Evolutionary conservation across 2,797 vertebrate species (phyloP), one percentile per base, ranked within the genome.

Genomic region (Sebastes vulpes): DNA sequence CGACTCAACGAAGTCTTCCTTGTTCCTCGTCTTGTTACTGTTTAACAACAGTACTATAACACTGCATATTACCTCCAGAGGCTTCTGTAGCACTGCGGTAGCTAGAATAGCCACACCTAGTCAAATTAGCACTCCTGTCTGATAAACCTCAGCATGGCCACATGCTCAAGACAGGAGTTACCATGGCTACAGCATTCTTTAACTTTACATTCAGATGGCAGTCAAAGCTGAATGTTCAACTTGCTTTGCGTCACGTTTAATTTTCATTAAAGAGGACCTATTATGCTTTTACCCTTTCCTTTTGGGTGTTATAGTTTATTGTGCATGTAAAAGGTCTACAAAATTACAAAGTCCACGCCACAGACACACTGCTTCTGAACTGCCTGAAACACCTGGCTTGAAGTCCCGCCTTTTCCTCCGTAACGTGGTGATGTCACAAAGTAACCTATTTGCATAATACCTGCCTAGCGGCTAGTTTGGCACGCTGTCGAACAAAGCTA

Each of bases 51-150:
- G 21, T 11, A 64, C 14, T 23, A 14, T 6, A 50, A 52, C 14
- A 23, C 58, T 23, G 31, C 9, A 3, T 2, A 14, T 65, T 57
- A 77, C 57, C 71, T 64, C 0, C 5, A 66, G 46, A 70, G 16
- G 63, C n/a, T 11, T 28, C 66, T 6, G 29, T 4, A 20, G 21
- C 48, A 16, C 60, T n/a, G 35, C 3, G 14, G 3, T 10, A 28
- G 46, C 6, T 9, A 57, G 8, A 64, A 14, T 1, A 56, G 61
- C 60, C 79, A 76, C 85, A 78, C 81, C 84, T 65, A 87, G 84
- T 85, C 72, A 91, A 89, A 88, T 74, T 1, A 87, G 61, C 31
- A 16, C 11, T 52, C 8, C 14, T 14, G 29, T 18, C 57, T 29
- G 26, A 42, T 53, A 8, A 10, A 4, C 72, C 56, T 29, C 53